Evolutionary conservation across 2,797 vertebrate genomes (phyloP), one percentile per base, ranked within the genome.

Genomic region (Sparidentex hasta): DNA sequence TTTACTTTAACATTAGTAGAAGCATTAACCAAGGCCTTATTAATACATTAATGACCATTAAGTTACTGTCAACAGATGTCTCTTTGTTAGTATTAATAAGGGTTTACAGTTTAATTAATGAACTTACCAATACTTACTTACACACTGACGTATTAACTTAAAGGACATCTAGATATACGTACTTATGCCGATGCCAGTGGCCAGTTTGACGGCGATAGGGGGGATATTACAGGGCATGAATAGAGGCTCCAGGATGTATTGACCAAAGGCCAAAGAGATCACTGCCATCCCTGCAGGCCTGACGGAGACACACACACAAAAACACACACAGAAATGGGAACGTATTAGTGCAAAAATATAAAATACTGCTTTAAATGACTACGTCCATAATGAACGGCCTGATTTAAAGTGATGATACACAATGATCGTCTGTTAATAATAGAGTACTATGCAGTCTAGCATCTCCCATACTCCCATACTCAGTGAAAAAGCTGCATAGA

Each of bases 221-320:
- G 98, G 97, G 69, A 97, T 94, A 66, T 91, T 94, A 90, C 98
- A 99, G 1, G 97, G 97, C 95, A 97, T 97, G 88, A 99, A 99
- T 80, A 99, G 96, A 38, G 98, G 98, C 70, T 99, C 97, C 93
- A 99, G 92, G 87, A 99, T 96, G 87, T 99, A 98, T 18, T 94
- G 97, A 78, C 98, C 98, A 88, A 99, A 99, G 17, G 98, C 97
- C 92, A 99, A 83, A 4, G 97, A 96, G 90, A 98, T 97, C 89
- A 99, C 97, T 48, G 98, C 97, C 75, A 97, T 94, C 2, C 92
- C 96, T 90, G 97, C 96, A 83, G 98, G 98, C 77, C 98, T 99
- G 57, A 29, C 74, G 12, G 44, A 75, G n/a, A 84, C 52, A 84
- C 25, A 66, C 16, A 57, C 65, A 69, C 16, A 59, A 17, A 62